Evolutionary conservation across 2,888 invertebrate species (phyloP).

Genomic region (Spodoptera littoralis): DNA sequence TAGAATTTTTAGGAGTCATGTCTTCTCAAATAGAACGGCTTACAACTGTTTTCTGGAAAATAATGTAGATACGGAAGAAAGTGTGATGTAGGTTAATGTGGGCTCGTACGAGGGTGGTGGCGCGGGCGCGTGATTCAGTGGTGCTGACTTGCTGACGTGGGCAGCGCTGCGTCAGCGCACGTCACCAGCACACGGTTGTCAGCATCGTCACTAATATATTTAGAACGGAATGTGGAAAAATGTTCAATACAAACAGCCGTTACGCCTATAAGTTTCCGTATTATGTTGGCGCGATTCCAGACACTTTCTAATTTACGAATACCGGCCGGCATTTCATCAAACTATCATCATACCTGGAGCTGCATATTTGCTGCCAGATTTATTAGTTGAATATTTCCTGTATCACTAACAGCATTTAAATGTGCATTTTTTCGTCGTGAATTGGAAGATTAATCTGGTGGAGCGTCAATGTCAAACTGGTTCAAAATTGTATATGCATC

Average conservation of each 20-base stretch:
- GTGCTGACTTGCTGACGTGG: constrained; percentile 81
- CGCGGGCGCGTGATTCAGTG: constrained; percentile 77
- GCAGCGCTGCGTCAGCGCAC: constrained; percentile 76
- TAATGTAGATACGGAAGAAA: constrained; percentile 18
- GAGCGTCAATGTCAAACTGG: too few relatives aligned
- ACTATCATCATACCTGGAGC: constrained; percentile 32
- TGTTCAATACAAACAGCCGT: constrained; percentile 67
- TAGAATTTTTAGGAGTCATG: neutral
- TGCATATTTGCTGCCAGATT: constrained; percentile 15
- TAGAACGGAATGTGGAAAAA: constrained; percentile 83
- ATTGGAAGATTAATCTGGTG: too few relatives aligned
- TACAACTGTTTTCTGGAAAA: constrained; percentile 14
- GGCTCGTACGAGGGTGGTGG: constrained; percentile 18
- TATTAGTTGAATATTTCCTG: too few relatives aligned
- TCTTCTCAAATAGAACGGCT: constrained; percentile 4
- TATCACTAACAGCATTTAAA: too few relatives aligned
- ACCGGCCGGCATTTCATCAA: constrained; percentile 47
- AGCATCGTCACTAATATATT: constrained; percentile 81
- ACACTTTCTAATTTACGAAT: constrained; percentile 63
- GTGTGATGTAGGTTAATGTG: constrained; percentile 21
- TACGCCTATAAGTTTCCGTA: constrained; percentile 78
- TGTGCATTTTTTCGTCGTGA: too few relatives aligned
- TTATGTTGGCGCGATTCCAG: constrained; percentile 75
- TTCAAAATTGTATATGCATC: too few relatives aligned
- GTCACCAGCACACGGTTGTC: constrained; percentile 70